Conservation (phyloP, 2,113 vertebrate genomes). For the Eublepharis macularius region DNA sequence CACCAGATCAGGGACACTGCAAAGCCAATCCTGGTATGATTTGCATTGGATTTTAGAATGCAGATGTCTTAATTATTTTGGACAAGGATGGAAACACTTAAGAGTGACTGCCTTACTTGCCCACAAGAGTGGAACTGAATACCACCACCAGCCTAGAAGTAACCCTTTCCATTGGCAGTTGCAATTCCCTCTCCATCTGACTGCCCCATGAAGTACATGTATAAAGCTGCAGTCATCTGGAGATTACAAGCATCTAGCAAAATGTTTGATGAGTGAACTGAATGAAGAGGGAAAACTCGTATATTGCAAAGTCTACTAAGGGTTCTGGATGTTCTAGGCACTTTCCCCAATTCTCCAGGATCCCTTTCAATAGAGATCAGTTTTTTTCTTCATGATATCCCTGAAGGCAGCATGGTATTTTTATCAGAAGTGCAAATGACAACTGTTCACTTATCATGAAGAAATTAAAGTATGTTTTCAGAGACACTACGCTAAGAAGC, state of each 20-base stretch:
- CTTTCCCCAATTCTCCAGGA: not conserved
- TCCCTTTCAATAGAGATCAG: not conserved
- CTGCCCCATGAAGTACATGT: not conserved
- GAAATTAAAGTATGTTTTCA: not conserved
- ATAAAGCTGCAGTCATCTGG: not conserved
- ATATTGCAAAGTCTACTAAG: not conserved
- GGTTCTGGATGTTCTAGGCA: not conserved
- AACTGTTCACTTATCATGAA: not conserved
- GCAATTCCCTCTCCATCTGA: not conserved
- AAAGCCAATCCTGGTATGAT: not conserved
- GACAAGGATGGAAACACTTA: not conserved
- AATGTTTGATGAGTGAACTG: not conserved
- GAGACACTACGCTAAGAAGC: no score
- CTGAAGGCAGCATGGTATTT: not conserved
- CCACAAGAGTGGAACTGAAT: not conserved
- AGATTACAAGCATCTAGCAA: not conserved
- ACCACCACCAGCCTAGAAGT: not conserved
- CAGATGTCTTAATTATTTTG: not conserved
- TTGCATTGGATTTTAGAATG: not conserved
- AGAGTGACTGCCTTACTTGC: not conserved
- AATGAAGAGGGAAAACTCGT: not conserved
- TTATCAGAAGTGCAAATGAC: not conserved
- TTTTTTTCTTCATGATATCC: not conserved
- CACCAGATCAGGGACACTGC: no score
- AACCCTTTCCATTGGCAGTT: not conserved